Conservation (phyloP, 1,140 invertebrate species). For the Halictus rubicundus region DNA sequence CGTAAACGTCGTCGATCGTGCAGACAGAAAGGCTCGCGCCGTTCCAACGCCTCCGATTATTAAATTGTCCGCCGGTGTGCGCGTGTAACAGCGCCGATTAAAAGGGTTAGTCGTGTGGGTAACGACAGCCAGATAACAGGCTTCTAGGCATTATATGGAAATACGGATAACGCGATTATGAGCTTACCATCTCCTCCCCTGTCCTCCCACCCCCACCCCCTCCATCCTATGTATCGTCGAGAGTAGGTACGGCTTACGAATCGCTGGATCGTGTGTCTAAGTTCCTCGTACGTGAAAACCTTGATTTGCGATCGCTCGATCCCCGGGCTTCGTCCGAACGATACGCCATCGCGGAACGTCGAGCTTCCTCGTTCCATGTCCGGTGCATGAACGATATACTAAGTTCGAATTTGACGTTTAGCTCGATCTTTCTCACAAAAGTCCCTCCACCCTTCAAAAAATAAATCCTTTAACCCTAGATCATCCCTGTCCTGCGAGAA, state of each 20-base stretch:
- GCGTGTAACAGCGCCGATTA: conserved; percentile 41
- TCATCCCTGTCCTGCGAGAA: no score
- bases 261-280: neutral
- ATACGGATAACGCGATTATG: conserved; percentile 64
- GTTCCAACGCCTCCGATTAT: conserved; percentile 45
- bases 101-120: conserved; percentile 38
- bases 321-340: no score
- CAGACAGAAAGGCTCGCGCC: conserved; percentile 6
- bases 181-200: conserved; percentile 38
- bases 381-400: no score
- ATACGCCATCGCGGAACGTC: neutral
- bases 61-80: conserved; percentile 36
- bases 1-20: neutral
- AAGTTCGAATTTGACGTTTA: no score
- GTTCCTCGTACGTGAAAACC: conserved; percentile 35
- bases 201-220: neutral
- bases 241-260: conserved; percentile 39
- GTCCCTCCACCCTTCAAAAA: no score
- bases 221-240: conserved; percentile 37
- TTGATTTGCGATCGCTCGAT: conserved; percentile 9
- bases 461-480: no score
- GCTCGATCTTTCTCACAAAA: no score
- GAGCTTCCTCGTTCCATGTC: neutral
- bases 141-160: conserved; percentile 60
- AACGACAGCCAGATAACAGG: conserved; percentile 59